Evolutionary conservation across 2,797 vertebrate genomes (phyloP).

Genomic region (Monodelphis domestica): DNA sequence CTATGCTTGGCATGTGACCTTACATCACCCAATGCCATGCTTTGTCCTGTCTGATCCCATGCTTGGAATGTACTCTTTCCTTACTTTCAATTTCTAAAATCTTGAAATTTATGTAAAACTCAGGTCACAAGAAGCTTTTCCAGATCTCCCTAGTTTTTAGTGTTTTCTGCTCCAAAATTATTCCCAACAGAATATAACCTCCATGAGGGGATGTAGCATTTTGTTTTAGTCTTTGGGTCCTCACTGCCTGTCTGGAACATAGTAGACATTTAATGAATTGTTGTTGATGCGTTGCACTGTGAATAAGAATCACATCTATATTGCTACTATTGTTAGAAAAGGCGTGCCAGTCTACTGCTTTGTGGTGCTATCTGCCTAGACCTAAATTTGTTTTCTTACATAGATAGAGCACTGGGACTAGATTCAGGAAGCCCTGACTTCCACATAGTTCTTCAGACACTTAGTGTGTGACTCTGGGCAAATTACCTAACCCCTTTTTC

Average conservation of each 20-base stretch:
- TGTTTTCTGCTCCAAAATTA: background rate
- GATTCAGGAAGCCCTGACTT: background rate
- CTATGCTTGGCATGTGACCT: background rate
- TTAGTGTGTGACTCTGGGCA: background rate
- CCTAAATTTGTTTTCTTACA: background rate
- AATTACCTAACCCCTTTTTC: too few relatives aligned
- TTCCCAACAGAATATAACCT: background rate
- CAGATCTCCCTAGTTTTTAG: background rate
- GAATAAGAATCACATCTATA: background rate
- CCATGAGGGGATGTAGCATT: background rate
- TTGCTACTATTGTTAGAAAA: background rate
- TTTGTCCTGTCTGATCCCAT: background rate
- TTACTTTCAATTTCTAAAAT: background rate
- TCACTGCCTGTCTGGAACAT: background rate
- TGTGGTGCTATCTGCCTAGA: background rate
- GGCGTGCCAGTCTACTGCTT: background rate
- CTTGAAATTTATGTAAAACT: background rate
- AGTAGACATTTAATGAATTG: background rate
- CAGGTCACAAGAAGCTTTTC: background rate
- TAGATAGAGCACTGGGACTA: background rate
- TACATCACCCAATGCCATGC: background rate
- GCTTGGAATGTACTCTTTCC: background rate
- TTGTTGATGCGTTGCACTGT: background rate
- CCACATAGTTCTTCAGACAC: background rate
- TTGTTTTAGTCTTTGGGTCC: background rate